Conservation (phyloP, 2,888 invertebrate genomes). For the Tenodera sinensis region DNA sequence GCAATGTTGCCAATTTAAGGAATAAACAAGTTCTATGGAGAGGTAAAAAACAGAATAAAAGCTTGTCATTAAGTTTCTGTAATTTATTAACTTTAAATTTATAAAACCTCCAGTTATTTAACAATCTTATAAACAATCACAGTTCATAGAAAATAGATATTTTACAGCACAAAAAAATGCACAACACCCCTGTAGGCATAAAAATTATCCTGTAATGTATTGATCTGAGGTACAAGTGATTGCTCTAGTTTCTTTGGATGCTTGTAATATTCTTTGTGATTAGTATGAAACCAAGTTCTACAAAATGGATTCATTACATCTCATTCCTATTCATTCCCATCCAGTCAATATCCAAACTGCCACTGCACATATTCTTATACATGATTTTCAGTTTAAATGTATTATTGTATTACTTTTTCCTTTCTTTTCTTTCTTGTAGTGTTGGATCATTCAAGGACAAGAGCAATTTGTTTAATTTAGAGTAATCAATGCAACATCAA, state of each 20-base stretch:
- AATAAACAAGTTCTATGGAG: neutral
- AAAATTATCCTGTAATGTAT: neutral
- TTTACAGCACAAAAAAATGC: neutral
- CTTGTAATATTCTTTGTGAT: neutral
- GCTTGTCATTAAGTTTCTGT: neutral
- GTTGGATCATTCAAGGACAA: neutral
- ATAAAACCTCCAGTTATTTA: neutral
- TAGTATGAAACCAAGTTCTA: neutral
- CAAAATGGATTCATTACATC: too few relatives aligned
- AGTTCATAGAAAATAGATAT: neutral
- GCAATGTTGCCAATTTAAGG: too few relatives aligned
- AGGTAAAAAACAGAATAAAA: neutral
- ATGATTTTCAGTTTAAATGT: too few relatives aligned
- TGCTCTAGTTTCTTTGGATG: neutral
- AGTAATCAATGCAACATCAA: neutral
- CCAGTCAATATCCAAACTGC: neutral
- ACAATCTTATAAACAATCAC: neutral
- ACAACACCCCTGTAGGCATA: neutral
- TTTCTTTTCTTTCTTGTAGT: neutral
- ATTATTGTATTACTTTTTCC: too few relatives aligned
- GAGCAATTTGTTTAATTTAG: neutral
- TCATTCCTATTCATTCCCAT: neutral
- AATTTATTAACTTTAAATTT: neutral
- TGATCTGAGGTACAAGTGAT: neutral
- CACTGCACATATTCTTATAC: too few relatives aligned